Evolutionary conservation across 2,888 invertebrate genomes (phyloP), one percentile per base, ranked within the genome.

Genomic region (Aspidiotus rigidus): DNA sequence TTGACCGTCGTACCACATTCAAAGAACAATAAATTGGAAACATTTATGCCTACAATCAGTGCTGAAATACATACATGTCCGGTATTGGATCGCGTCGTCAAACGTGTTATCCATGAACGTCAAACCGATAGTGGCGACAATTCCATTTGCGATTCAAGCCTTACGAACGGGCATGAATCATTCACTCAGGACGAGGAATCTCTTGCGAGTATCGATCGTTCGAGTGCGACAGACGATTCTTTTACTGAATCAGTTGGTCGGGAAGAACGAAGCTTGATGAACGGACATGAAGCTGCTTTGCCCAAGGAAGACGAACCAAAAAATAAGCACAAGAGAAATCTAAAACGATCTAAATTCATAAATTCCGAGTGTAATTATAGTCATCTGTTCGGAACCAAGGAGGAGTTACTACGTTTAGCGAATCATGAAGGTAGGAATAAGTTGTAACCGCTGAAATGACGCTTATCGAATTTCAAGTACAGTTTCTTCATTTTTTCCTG

Each of bases 351-450:
- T 10, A 60, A 60, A 40, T 5, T 39, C 11, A 28, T 13, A 6
- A 9, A 16, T 9, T 11, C 59, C 0, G n/a, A 54, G 16, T 44
- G 15, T 17, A 44, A 55, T 62, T 69, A 69, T 39, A 44, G 28
- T 5, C 54, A 63, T 13, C n/a, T 69, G 15, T 69, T 69, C 44
- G 69, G 57, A n/a, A 44, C 63, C 7, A 54, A 69, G 3, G 69
- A 62, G 8, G 56, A 63, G 55, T 28, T 69, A 28, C 7, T 62
- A 6, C 62, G 57, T 41, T 56, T 69, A n/a, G 49, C 57, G 16
- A 39, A 28, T 7, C 62, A 62, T 40, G 69, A 69, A 63, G 69
- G 69, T 69, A 61, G 7, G 10, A 44, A n/a, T 54, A 7, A 39
- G 49, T 49, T 13, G 5, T 9, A 55, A 40, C 39, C 0, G 39